These are phyloP conservation scores for Melopsittacus undulatus DNA, from an alignment of 2,797 vertebrate genomes.

Conservation along the genomic window DNA sequence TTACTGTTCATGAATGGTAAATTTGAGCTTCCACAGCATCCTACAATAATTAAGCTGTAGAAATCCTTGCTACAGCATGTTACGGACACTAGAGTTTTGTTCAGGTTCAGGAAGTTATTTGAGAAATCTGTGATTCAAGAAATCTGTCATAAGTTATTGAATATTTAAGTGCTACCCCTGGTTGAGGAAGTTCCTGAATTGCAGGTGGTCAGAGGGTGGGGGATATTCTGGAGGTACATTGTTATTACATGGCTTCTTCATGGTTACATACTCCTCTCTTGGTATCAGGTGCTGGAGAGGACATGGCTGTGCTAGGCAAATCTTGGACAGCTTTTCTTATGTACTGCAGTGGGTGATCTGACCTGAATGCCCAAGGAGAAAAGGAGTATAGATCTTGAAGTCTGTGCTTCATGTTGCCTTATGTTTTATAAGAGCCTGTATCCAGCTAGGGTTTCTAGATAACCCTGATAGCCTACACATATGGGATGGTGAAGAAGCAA, in stretches of 20 bases:
- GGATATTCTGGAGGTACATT: not conserved
- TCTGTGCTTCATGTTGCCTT: not conserved
- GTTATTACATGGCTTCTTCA: not conserved
- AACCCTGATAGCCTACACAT: not conserved
- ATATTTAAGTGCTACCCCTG: not conserved
- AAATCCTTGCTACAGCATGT: not conserved
- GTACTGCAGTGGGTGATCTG: not conserved
- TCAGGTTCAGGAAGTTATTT: not conserved
- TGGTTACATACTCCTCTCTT: not conserved
- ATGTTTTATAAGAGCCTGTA: not conserved
- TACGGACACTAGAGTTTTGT: not conserved
- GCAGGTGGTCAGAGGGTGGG: not conserved
- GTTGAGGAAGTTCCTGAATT: not conserved
- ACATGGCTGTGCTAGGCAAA: fast-evolving
- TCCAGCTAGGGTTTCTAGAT: not conserved
- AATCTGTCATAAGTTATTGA: not conserved
- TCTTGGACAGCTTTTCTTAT: not conserved
- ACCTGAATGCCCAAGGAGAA: not conserved
- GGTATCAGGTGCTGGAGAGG: not conserved
- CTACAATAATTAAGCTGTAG: not conserved
- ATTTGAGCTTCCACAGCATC: not conserved
- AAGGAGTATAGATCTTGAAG: not conserved
- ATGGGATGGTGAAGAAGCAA: not conserved
- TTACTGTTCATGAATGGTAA: not conserved
- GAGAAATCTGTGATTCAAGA: not conserved